Percentiles rank a stretch among this genome's conserved stretches.
phyloP scores from a whole-genome alignment of 1,140 invertebrate genomes.

The Papilio glaucus region DNA sequence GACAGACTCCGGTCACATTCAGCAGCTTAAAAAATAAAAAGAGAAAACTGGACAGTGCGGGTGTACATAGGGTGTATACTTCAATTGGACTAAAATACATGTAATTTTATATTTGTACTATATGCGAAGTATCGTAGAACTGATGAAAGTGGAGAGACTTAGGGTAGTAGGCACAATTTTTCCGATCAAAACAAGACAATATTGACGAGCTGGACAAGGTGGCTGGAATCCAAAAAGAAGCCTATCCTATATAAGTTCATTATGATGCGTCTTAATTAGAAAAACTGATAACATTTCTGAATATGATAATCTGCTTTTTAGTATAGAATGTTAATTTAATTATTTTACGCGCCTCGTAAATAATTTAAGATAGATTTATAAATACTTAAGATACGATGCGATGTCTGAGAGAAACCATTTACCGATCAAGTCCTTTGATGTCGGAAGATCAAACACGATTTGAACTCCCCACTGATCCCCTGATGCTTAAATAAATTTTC shows the following conservation, averaged over 20 bases:
- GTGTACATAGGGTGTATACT: background rate
- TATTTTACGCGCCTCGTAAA: conserved; percentile 3
- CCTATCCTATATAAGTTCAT: too few relatives aligned
- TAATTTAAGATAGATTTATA: conserved; percentile 16
- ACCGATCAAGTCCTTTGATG: conserved; percentile 54
- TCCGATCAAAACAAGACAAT: too few relatives aligned
- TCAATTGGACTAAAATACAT: background rate
- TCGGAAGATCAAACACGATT: conserved; percentile 27
- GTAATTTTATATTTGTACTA: too few relatives aligned
- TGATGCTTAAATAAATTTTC: conserved; percentile 21
- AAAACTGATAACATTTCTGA: too few relatives aligned
- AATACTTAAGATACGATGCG: conserved; percentile 23
- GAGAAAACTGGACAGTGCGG: background rate
- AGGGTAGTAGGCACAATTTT: too few relatives aligned
- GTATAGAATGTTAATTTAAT: background rate
- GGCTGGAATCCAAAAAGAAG: too few relatives aligned
- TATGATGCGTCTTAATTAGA: too few relatives aligned
- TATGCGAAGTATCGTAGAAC: too few relatives aligned
- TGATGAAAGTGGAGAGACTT: too few relatives aligned
- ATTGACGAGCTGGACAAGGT: too few relatives aligned
- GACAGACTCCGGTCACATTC: conserved; percentile 2
- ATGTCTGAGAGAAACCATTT: conserved; percentile 54
- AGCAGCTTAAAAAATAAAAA: background rate
- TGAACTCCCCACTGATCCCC: conserved; percentile 10
- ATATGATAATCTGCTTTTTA: background rate